Evolutionary conservation across 2,113 vertebrate species (phyloP), one percentile per base, ranked within the genome.

Genomic region (Cisticola juncidis): DNA sequence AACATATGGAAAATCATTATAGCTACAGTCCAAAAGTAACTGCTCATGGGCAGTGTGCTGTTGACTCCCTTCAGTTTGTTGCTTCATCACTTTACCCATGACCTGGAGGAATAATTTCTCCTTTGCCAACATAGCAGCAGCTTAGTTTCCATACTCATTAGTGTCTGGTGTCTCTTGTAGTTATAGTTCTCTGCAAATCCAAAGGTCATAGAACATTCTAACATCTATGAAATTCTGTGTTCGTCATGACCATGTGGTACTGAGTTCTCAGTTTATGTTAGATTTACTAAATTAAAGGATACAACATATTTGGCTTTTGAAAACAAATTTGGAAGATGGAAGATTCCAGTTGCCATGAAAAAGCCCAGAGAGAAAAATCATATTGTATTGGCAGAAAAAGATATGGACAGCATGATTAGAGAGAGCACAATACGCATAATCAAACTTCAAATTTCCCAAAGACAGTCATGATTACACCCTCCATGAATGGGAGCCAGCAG

Each of bases 71-170:
- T 77, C 77, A 58, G 26, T 58, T 73, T 71, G 58, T 85, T 86
- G 72, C 47, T 96, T 95, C 93, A 79, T 89, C 73, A 81, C 25
- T 57, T 92, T 66, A 87, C 54, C 47, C 81, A 81, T 81, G 65
- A 94, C 69, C 86, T 71, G 45, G 22, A 95, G 69, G 53, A 89
- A 71, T 76, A 91, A 81, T 79, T 95, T 94, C 65, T 93, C 56
- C 80, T 71, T 88, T 4, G 0, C 1, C 40, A 92, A 48, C 26
- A 86, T 4, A 74, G 57, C n/a, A 80, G 62, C n/a, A 72, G 40
- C 56, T 95, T 79, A 72, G 35, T 80, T 95, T 91, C 73, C 35
- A 44, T 54, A 54, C 45, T 82, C 14, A 4, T 80, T 85, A 76
- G 61, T 54, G 58, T 14, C 54, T 88, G 50, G 38, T 95, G 70